phyloP scores from a whole-genome alignment of 2,113 vertebrate species.

The Cyanoramphus novaezelandiae region DNA sequence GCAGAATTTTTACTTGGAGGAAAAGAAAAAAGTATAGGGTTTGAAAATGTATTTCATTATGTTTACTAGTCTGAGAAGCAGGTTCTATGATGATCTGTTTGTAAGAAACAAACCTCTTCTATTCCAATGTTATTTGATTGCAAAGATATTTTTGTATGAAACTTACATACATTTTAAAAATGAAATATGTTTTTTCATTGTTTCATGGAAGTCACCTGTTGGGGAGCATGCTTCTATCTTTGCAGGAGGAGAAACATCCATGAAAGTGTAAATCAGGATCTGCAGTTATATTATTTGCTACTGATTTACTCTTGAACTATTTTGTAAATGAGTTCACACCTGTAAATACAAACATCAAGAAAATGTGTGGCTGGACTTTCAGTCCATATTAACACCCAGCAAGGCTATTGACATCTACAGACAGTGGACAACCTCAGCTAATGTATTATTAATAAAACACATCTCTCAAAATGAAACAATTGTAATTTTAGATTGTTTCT shows the following conservation, averaged over 20 bases:
- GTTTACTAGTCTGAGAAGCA: background rate
- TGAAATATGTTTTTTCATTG: background rate
- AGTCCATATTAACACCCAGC: background rate
- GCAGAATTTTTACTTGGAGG: background rate
- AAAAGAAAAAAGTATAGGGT: background rate
- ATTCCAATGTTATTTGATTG: background rate
- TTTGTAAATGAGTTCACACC: background rate
- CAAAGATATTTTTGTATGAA: background rate
- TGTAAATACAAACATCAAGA: background rate
- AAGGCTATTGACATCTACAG: background rate
- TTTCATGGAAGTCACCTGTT: background rate
- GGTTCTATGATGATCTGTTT: background rate
- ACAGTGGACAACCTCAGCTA: background rate
- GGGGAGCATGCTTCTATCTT: accelerated
- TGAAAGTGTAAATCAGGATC: background rate
- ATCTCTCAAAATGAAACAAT: background rate
- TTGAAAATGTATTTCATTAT: background rate
- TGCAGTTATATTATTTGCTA: background rate
- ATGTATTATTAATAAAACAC: background rate
- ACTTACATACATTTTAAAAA: background rate
- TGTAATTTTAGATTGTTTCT: background rate
- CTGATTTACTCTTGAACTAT: background rate
- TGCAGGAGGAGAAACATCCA: background rate
- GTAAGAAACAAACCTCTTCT: background rate
- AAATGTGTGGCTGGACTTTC: background rate